These are phyloP conservation scores for Physocephala rufipes DNA, from an alignment of 2,888 invertebrate species.

Conservation along the genomic window DNA sequence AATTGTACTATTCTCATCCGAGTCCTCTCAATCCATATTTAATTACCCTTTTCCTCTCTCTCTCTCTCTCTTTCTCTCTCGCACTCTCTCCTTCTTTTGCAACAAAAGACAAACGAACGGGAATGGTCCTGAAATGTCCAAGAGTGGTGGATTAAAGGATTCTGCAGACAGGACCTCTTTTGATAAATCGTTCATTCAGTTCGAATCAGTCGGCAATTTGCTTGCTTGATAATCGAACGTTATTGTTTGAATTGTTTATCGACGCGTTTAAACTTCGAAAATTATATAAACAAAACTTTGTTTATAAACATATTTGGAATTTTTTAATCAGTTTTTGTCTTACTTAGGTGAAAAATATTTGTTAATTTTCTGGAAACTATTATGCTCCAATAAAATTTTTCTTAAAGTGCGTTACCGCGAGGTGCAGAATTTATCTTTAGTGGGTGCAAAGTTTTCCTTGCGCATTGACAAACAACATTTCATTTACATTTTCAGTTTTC, in stretches of 20 bases:
- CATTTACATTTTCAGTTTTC: background rate
- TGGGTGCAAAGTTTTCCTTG: background rate
- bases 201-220: conserved; percentile 31
- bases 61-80: background rate
- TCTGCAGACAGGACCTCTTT: conserved; percentile 16
- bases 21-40: background rate
- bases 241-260: background rate
- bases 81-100: background rate
- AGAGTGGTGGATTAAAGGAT: conserved; percentile 5
- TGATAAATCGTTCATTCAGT: conserved; percentile 1
- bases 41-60: background rate
- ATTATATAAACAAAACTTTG: background rate
- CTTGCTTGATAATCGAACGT: conserved; percentile 26
- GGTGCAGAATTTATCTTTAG: background rate
- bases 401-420: conserved; percentile 8
- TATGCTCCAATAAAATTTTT: background rate
- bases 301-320: background rate
- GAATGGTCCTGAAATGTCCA: background rate
- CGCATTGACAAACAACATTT: background rate
- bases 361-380: background rate
- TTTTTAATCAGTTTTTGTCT: background rate
- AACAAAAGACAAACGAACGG: no score
- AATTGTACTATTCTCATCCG: background rate
- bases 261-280: background rate
- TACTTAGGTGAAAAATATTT: no score